Percentiles rank a stretch among this genome's conserved stretches.
Evolutionary conservation across 2,113 vertebrate species (phyloP).

Genomic region (Sorex fumeus): DNA sequence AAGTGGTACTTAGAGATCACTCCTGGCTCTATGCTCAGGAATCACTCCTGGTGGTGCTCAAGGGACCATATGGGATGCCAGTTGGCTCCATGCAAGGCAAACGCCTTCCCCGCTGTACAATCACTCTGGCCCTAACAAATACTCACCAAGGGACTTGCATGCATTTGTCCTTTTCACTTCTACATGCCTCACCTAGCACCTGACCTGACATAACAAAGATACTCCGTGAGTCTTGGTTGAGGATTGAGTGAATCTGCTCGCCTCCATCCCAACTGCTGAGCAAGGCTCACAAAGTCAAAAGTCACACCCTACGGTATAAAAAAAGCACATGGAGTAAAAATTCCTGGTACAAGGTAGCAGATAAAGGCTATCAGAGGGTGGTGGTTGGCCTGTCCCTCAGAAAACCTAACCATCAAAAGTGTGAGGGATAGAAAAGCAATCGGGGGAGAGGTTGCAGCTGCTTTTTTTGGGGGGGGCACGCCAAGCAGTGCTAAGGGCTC

Average conservation of each 20-base stretch:
- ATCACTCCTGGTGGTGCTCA: too few species aligned
- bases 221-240: not conserved
- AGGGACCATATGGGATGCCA: too few species aligned
- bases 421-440: not conserved
- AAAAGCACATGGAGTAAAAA: too few species aligned
- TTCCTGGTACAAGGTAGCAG: not conserved
- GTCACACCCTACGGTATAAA: not conserved
- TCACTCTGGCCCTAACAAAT: too few species aligned
- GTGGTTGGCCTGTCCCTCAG: not conserved
- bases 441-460: not conserved
- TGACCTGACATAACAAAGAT: not conserved
- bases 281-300: conserved; percentile 48
- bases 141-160: not conserved
- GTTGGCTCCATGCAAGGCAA: too few species aligned
- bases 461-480: too few species aligned
- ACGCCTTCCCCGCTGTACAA: too few species aligned
- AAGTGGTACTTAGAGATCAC: too few species aligned
- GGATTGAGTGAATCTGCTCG: not conserved
- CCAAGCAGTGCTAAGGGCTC: too few species aligned
- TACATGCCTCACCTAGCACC: not conserved
- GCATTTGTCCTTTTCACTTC: not conserved
- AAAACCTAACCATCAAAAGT: not conserved
- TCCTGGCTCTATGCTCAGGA: too few species aligned
- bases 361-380: not conserved
- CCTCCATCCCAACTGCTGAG: not conserved